Evolutionary conservation across 2,113 vertebrate species (phyloP), one percentile per base, ranked within the genome.

Genomic region (Puffinus mauretanicus): DNA sequence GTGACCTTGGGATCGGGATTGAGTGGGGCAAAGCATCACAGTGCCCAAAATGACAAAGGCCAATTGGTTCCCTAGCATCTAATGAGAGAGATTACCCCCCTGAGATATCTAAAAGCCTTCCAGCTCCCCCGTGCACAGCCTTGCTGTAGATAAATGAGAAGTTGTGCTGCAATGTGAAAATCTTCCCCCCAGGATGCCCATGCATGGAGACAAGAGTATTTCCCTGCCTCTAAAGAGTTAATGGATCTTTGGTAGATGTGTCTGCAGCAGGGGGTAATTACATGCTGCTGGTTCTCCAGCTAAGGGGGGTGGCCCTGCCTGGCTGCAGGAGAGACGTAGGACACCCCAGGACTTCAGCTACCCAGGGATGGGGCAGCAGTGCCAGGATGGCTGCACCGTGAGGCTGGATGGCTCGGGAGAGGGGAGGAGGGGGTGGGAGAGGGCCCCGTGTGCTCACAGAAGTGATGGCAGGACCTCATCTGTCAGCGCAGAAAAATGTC

Each of bases 401-500:
- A 34, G 32, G 42, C 18, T 84, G 57, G 67, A 21, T 2, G 8
- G 27, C 61, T 82, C 0, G 0, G 38, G 38, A 52, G 24, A 71
- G 24, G 27, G 83, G 36, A 83, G 94, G 79, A 69, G 54, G 72
- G 38, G 64, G 60, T 0, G 0, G 36, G 32, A 88, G 42, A 93
- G 55, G 46, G 72, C 49, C 77, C 76, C 6, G 2, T 1, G 0
- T 92, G 69, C 55, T 92, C 69, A 10, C 73, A 84, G 83, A 95
- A 96, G 96, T 94, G 96, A 93, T 96, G 94, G 82, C 82, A 93
- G 95, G 94, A 96, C 95, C 86, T 94, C 90, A 92, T 96, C 94
- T 96, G 96, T 96, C 96, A 96, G 72, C 0, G 0, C 86, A 96
- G 96, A 96, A 97, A 96, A 95, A 96, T 91, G 90, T 79, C 95